These are phyloP conservation scores for Argyra leucocephala DNA, from an alignment of 2,888 invertebrate genomes.

Conservation along the genomic window DNA sequence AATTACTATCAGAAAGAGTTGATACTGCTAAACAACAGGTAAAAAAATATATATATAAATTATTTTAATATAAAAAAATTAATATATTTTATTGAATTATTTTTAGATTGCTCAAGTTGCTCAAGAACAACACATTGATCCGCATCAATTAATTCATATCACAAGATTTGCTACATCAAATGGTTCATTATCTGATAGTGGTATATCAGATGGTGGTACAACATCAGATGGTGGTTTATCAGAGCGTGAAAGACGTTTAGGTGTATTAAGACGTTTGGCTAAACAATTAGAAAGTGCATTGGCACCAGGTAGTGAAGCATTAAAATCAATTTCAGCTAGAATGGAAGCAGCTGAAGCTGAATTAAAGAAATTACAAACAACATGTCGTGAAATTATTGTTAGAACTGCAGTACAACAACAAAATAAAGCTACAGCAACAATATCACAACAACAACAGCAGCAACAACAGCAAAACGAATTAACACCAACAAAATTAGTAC, in stretches of 20 bases:
- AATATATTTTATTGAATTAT: not conserved
- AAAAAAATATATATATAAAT: conserved; percentile 14
- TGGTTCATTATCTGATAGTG: conserved; percentile 62
- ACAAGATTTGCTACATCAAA: conserved; percentile 42
- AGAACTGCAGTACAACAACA: conserved; percentile 41
- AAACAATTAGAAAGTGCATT: conserved; percentile 55
- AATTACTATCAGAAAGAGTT: conserved; percentile 42
- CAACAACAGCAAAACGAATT: conserved; percentile 21
- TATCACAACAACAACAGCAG: not conserved
- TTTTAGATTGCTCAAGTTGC: conserved; percentile 13
- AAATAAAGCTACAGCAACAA: conserved; percentile 8
- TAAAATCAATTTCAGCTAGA: conserved; percentile 53
- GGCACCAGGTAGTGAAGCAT: conserved; percentile 57
- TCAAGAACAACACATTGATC: conserved; percentile 17
- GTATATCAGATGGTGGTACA: conserved; percentile 65
- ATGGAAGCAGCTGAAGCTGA: conserved; percentile 60
- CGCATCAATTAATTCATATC: conserved; percentile 24
- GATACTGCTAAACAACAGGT: conserved; percentile 40
- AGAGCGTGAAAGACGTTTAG: conserved; percentile 57
- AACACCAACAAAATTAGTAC: conserved; percentile 21
- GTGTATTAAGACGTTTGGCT: conserved; percentile 56
- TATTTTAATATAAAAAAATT: not conserved
- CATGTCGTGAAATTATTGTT: conserved; percentile 52
- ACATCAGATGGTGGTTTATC: conserved; percentile 58
- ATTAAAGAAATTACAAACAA: conserved; percentile 55